Percentiles rank a stretch among this genome's conserved stretches.
Evolutionary conservation across 2,888 invertebrate genomes (phyloP).

Genomic region (Penaeus monodon): DNA sequence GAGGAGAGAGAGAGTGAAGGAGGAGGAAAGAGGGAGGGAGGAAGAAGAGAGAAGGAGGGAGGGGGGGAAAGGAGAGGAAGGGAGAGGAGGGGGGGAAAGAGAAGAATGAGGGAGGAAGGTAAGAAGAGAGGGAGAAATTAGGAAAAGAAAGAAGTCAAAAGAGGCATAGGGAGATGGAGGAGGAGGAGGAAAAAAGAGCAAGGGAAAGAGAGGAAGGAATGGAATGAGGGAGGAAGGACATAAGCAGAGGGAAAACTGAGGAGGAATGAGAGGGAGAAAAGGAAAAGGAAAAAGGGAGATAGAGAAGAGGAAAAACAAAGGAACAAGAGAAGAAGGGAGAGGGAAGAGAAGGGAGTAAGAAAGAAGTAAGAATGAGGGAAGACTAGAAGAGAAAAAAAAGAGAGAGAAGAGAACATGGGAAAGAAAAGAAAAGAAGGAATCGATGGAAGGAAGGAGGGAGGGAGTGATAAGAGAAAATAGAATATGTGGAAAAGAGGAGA

Average conservation of each 20-base stretch:
- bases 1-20: not conserved
- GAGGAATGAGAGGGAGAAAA: not conserved
- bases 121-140: too few relatives aligned
- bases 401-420: not conserved
- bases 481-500: too few relatives aligned
- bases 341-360: not conserved
- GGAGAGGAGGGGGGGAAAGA: too few relatives aligned
- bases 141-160: not conserved
- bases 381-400: not conserved
- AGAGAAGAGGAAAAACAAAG: not conserved
- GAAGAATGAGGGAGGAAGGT: too few relatives aligned
- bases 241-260: not conserved
- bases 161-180: not conserved
- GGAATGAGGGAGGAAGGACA: not conserved
- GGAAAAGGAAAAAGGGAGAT: not conserved
- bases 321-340: not conserved
- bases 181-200: not conserved
- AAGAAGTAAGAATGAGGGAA: not conserved
- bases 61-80: not conserved
- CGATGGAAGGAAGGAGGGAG: not conserved
- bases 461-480: not conserved
- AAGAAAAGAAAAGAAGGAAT: not conserved
- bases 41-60: too few relatives aligned
- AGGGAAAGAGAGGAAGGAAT: not conserved
- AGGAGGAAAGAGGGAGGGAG: not conserved